Evolutionary conservation across 2,797 vertebrate genomes (phyloP).

Genomic region (Pseudochirops cupreus): DNA sequence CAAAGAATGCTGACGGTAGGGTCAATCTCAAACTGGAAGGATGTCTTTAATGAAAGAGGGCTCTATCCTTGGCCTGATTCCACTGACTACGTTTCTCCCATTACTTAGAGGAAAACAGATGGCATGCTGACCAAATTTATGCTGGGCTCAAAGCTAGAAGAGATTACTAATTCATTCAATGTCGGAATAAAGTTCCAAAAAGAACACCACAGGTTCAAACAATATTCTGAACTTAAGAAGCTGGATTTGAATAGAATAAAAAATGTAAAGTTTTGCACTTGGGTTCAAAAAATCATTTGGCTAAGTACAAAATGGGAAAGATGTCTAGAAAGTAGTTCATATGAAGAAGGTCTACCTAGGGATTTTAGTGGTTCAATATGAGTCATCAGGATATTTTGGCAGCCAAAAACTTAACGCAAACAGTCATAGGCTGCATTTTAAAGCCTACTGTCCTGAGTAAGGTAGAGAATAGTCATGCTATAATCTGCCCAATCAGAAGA

Average conservation of each 20-base stretch:
- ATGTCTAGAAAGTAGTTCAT: slow-evolving; percentile 3
- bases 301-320: neutral
- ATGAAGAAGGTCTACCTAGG: slow-evolving; percentile 15
- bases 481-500: neutral
- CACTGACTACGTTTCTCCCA: neutral
- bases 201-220: neutral
- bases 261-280: neutral
- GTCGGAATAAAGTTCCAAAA: neutral
- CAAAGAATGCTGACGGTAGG: neutral
- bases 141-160: neutral
- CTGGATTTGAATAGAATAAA: neutral
- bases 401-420: neutral
- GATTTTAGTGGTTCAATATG: neutral
- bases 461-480: neutral
- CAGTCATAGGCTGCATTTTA: neutral
- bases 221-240: neutral
- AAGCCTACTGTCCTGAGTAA: neutral
- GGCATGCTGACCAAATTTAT: neutral
- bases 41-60: neutral
- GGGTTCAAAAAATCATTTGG: neutral
- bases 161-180: neutral
- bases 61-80: neutral
- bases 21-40: neutral
- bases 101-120: neutral
- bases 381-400: neutral